These are phyloP conservation scores for Sakesphorus luctuosus DNA, from an alignment of 2,113 vertebrate genomes.

Conservation along the genomic window DNA sequence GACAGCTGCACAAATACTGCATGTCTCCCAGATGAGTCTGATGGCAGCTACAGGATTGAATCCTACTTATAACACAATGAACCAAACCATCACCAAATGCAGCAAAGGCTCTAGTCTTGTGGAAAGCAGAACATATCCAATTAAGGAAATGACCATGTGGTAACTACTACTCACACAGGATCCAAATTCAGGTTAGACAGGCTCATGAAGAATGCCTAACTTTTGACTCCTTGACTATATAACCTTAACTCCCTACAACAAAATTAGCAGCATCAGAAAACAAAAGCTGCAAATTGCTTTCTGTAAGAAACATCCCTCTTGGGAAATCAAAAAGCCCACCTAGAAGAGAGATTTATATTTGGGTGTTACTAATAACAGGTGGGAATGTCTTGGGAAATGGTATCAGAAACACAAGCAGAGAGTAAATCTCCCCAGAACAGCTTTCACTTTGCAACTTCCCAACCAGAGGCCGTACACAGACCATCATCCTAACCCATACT, in stretches of 20 bases:
- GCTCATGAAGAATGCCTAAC: not conserved
- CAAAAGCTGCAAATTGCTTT: not conserved
- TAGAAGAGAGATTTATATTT: not conserved
- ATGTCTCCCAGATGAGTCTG: not conserved
- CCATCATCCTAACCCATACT: not conserved
- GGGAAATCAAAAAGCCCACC: not conserved
- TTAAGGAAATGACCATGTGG: rapidly evolving
- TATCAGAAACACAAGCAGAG: not conserved
- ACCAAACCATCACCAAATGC: not conserved
- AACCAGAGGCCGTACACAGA: not conserved
- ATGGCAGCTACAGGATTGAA: not conserved
- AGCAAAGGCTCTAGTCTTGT: not conserved
- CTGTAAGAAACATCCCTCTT: not conserved
- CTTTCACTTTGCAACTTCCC: not conserved
- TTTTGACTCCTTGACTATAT: not conserved
- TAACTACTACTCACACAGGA: not conserved
- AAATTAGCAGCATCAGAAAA: not conserved
- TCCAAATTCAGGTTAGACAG: not conserved
- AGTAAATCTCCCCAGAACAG: not conserved
- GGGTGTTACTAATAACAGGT: not conserved
- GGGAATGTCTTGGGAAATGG: not conserved
- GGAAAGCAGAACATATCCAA: not conserved
- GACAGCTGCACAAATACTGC: not conserved
- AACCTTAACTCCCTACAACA: not conserved
- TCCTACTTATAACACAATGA: not conserved